phyloP scores from a whole-genome alignment of 2,797 vertebrate species.

The Pipistrellus nathusii region DNA sequence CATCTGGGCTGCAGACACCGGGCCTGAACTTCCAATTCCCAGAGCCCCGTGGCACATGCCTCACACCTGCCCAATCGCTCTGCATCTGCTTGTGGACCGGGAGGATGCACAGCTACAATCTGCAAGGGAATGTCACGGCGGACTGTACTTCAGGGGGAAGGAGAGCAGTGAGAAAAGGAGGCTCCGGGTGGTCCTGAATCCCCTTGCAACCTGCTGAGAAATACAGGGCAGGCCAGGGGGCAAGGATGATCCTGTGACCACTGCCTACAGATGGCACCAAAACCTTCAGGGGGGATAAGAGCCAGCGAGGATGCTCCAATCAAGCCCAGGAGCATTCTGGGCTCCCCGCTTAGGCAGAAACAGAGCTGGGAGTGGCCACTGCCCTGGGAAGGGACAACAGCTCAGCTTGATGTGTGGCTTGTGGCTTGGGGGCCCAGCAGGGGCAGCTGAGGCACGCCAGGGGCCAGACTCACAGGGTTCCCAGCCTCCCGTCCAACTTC shows the following conservation, averaged over 20 bases:
- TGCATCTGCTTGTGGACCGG: background rate
- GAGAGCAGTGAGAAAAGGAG: background rate
- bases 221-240: accelerated
- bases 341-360: background rate
- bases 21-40: slow-evolving; percentile 45
- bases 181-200: background rate
- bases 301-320: background rate
- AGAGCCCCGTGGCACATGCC: accelerated
- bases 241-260: background rate
- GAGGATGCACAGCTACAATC: slow-evolving; percentile 37
- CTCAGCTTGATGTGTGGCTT: background rate
- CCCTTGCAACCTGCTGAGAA: background rate
- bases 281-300: background rate
- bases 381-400: background rate
- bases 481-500: background rate
- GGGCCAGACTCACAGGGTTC: background rate
- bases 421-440: background rate
- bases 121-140: background rate
- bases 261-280: accelerated
- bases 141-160: background rate
- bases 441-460: no score
- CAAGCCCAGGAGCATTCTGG: background rate
- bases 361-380: background rate
- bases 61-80: background rate
- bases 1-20: background rate